Conservation (phyloP, 2,113 vertebrate genomes). For the Platichthys flesus region DNA sequence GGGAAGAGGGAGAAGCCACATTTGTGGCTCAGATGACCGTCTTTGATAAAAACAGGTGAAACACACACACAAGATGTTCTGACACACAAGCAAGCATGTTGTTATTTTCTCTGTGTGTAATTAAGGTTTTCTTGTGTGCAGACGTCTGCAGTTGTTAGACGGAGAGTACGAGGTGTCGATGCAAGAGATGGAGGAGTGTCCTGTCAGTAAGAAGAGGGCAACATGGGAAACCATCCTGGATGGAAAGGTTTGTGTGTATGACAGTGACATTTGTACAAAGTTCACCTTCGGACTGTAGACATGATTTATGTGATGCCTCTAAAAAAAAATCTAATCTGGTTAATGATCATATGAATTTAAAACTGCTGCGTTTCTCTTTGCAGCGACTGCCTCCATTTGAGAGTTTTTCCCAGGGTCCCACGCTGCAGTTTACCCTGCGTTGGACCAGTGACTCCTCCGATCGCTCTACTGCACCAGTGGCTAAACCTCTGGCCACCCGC, state of each 20-base stretch:
- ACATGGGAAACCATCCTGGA: conserved; percentile 98
- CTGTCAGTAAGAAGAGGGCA: conserved; percentile 94
- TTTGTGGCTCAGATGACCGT: conserved; percentile 99
- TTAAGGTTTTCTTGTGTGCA: conserved; percentile 51
- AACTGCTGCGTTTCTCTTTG: neutral
- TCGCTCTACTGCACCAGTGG: conserved; percentile 91
- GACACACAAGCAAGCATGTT: neutral
- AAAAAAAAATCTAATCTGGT: no score
- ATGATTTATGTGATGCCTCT: no score
- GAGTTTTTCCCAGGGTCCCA: conserved; percentile 99
- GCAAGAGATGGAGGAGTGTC: conserved; percentile 97
- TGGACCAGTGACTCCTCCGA: conserved; percentile 92
- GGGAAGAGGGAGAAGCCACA: conserved; percentile 91
- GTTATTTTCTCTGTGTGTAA: neutral
- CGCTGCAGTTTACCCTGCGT: conserved; percentile 95
- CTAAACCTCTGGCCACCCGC: conserved; percentile 94
- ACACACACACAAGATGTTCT: neutral
- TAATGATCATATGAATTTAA: neutral
- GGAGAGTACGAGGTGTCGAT: conserved; percentile 98
- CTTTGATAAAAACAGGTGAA: conserved; percentile 98
- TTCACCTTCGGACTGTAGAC: no score
- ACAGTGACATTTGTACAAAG: neutral
- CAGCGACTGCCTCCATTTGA: conserved; percentile 95
- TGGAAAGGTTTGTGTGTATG: conserved; percentile 84
- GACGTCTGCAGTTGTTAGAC: conserved; percentile 94